These are phyloP conservation scores for Nothoprocta perdicaria DNA, from an alignment of 2,113 vertebrate genomes.

Conservation along the genomic window DNA sequence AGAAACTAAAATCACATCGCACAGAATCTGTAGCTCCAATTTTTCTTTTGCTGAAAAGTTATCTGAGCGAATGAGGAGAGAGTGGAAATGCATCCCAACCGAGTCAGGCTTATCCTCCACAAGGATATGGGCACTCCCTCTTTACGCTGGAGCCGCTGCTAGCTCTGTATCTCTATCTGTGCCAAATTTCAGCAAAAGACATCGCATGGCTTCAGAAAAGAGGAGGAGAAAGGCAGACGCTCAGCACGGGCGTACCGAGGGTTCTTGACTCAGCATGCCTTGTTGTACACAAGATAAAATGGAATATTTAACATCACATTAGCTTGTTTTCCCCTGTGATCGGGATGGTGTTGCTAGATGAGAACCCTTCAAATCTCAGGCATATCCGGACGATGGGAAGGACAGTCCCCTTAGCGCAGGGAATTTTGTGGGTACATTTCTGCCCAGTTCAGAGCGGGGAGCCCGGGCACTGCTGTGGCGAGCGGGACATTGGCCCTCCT, in stretches of 20 bases:
- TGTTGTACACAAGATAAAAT: background rate
- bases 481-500: rapidly evolving
- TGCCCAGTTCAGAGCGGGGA: background rate
- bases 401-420: background rate
- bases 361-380: background rate
- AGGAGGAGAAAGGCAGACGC: slow-evolving; percentile 8
- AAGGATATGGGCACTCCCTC: slow-evolving; percentile 39
- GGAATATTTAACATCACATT: slow-evolving; percentile 7
- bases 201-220: background rate
- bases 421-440: background rate
- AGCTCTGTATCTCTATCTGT: slow-evolving; percentile 27
- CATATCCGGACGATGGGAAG: background rate
- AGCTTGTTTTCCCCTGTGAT: background rate
- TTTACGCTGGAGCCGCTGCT: slow-evolving; percentile 27
- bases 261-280: slow-evolving; percentile 29
- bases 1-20: slow-evolving; percentile 57
- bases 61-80: slow-evolving; percentile 49
- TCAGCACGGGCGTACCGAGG: background rate
- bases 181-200: slow-evolving; percentile 56
- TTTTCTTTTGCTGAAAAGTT: slow-evolving; percentile 57
- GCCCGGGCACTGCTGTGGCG: background rate
- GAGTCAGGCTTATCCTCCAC: slow-evolving; percentile 18
- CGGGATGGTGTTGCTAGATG: background rate
- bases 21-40: slow-evolving; percentile 27
- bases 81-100: slow-evolving; percentile 40